Base-by-base conservation (phyloP, 2,113 vertebrate genomes). In the Casuarius casuarius region DNA sequence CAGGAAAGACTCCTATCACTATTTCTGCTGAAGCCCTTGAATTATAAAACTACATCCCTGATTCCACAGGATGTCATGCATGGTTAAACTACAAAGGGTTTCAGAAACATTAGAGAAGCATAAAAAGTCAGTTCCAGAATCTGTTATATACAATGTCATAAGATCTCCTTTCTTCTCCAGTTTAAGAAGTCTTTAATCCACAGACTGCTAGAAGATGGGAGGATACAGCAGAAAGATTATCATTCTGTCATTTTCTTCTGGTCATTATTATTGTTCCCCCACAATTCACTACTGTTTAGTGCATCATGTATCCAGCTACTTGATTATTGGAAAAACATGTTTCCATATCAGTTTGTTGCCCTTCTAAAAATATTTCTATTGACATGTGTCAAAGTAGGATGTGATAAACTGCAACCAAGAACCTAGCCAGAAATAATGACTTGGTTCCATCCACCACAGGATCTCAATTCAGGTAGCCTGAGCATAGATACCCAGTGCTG, bases 1-100 rank as follows among this genome's bases (percentile, higher is more conserved):
- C 11, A 61, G 73, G 73, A 78, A 48, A 15, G 12, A 17, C 0
- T 2, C 4, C 5, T n/a, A 25, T 26, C 38, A 15, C 1, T 1
- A 4, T 29, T 83, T 79, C 42, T 80, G 5, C 8, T 68, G 17
- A 66, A 59, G 6, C 4, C 4, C 5, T 84, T 5, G 20, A 31
- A 62, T 3, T 92, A 2, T 17, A 20, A 79, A 88, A 19, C 25
- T 26, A 2, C 49, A 3, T 44, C 6, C 8, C 26, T 76, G 3
- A 44, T 83, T 44, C 25, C 59, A 56, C 1, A 12, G 52, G 46
- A 67, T 2, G 1, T 38, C 61, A 22, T 40, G 4, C 2, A 4
- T 33, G 49, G 29, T 16, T 76, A 31, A 61, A 75, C 28, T 29
- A 72, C 26, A 54, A 40, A 68, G 14, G 14, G 31, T 15, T 49